phyloP scores from a whole-genome alignment of 2,888 invertebrate species.

The Eupithecia tripunctaria region DNA sequence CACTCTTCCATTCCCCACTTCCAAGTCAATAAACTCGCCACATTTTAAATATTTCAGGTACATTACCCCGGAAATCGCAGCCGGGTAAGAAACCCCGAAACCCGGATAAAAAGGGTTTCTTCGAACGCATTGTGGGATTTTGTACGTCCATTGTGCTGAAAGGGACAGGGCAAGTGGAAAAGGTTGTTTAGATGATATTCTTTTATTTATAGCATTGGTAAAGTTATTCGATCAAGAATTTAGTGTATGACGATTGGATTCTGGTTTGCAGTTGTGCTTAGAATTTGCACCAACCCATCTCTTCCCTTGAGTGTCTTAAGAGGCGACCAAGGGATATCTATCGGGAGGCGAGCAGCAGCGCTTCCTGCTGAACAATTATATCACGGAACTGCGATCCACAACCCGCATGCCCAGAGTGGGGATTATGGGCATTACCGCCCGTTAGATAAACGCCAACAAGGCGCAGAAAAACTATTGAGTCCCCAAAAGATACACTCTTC shows the following conservation, averaged over 20 bases:
- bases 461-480: no score
- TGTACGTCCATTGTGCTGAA: constrained; percentile 6
- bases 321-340: no score
- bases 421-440: no score
- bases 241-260: not conserved
- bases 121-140: constrained; percentile 3
- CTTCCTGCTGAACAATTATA: no score
- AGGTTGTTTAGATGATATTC: constrained; percentile 8
- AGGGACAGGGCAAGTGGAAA: constrained; percentile 9
- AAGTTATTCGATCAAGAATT: constrained; percentile 7
- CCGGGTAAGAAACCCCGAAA: constrained; percentile 30
- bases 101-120: constrained; percentile 37
- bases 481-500: no score
- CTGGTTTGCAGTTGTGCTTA: no score
- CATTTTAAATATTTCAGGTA: constrained; percentile 41
- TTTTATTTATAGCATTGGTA: constrained; percentile 8
- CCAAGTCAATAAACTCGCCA: constrained; percentile 23
- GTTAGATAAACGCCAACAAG: no score
- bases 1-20: not conserved
- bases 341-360: no score
- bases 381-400: no score
- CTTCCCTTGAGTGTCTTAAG: no score
- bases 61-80: constrained; percentile 39
- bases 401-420: no score
- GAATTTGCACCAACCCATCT: no score